phyloP scores from a whole-genome alignment of 2,888 invertebrate species.

The Dryocosmus kuriphilus region DNA sequence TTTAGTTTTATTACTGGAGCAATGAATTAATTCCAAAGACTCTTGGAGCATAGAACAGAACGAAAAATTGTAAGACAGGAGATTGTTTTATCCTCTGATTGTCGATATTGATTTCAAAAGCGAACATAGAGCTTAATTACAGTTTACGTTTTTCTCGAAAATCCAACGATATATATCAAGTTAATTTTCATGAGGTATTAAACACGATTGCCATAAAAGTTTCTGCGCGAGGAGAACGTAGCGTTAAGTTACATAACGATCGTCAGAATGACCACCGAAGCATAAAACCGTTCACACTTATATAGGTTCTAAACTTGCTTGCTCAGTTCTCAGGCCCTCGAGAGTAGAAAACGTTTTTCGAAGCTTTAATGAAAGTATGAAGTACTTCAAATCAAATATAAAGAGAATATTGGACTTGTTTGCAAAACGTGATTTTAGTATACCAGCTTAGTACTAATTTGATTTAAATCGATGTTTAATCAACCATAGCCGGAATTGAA shows the following conservation, averaged over 20 bases:
- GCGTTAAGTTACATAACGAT: slow-evolving; percentile 35
- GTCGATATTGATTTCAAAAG: slow-evolving; percentile 21
- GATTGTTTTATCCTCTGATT: slow-evolving; percentile 18
- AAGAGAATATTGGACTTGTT: neutral
- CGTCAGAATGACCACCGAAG: slow-evolving; percentile 39
- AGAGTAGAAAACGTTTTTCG: neutral
- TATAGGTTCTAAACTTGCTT: slow-evolving; percentile 12
- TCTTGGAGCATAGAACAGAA: neutral
- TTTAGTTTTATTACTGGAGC: neutral
- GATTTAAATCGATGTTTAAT: slow-evolving; percentile 2
- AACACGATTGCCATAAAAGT: slow-evolving; percentile 31
- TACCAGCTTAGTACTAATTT: neutral
- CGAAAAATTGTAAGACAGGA: no score
- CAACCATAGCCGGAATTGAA: slow-evolving; percentile 8
- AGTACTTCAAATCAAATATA: neutral
- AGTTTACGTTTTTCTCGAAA: slow-evolving; percentile 14
- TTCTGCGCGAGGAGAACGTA: slow-evolving; percentile 9
- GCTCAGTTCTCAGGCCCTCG: neutral
- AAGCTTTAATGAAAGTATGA: no score
- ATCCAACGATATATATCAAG: slow-evolving; percentile 21
- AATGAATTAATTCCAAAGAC: neutral
- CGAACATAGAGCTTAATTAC: slow-evolving; percentile 7
- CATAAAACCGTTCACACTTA: slow-evolving; percentile 46
- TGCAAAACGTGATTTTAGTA: neutral
- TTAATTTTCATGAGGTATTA: slow-evolving; percentile 24